Base-by-base conservation (phyloP, 2,113 vertebrate species). In the Scomber japonicus region DNA sequence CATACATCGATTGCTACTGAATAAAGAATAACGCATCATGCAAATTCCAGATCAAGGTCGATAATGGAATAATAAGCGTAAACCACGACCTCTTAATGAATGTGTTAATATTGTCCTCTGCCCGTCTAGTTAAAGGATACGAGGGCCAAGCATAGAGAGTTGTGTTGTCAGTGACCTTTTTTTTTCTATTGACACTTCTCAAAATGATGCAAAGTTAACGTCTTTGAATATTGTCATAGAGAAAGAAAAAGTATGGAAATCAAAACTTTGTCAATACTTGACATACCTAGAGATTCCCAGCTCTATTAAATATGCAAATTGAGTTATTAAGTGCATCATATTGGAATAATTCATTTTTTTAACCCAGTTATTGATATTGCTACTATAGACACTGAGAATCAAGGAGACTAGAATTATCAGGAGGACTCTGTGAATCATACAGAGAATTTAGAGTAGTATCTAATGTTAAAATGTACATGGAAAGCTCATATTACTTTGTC, bases 41-140 rank as follows among this genome's bases (percentile, higher is more conserved):
- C 79, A 91, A 90, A 93, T 92, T 87, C 69, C 45, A 83, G 57
- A 90, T 87, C 55, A 70, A 57, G 89, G 76, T 93, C 91, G 80
- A 91, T 92, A 86, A 85, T 35, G 78, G 89, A 88, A 92, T 90
- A 92, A 87, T 87, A 91, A 89, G 82, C 21, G 71, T 67, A 69
- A 81, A 84, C 75, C 59, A 3, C 6, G 14, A 83, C 79, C 80
- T 79, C 75, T 81, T 89, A 91, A 91, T 89, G 61, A 88, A 78
- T 78, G 77, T 66, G 63, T 73, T 81, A 65, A 70, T 65, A 63
- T 73, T 76, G 55, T 59, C 70, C 85, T 65, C 63, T 67, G 51
- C 63, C 21, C 73, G 63, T 60, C 57, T 19, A 30, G 74, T 76
- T 49, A 19, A 24, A 50, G 50, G 76, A 77, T 73, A 51, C 73